Evolutionary conservation across 2,113 vertebrate species (phyloP).

Genomic region (Melierax canorus): DNA sequence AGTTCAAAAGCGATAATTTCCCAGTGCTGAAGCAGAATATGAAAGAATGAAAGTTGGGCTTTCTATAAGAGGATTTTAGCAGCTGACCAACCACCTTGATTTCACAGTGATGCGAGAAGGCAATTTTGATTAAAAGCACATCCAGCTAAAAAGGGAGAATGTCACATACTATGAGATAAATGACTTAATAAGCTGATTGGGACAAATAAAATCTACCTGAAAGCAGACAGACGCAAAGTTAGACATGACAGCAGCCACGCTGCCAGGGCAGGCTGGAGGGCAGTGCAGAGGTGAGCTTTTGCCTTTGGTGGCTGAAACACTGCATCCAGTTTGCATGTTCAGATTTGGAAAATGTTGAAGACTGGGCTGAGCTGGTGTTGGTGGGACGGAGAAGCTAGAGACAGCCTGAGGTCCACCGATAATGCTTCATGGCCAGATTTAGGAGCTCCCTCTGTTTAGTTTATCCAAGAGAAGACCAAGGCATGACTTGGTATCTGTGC

Average conservation of each 20-base stretch:
- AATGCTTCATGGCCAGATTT: neutral
- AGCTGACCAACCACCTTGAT: neutral
- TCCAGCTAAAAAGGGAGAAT: neutral
- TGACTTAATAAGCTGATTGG: neutral
- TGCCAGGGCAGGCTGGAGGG: neutral
- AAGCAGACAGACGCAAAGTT: neutral
- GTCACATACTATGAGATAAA: neutral
- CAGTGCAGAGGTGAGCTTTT: neutral
- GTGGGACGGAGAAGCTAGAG: neutral
- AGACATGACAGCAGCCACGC: fast-evolving
- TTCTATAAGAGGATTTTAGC: conserved; percentile 32
- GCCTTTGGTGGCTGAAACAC: neutral
- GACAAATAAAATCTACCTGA: neutral
- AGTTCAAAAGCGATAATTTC: conserved; percentile 33
- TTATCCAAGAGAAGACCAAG: neutral
- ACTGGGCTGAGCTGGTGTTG: neutral
- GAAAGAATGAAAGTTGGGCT: neutral
- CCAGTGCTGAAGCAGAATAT: neutral
- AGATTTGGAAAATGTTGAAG: neutral
- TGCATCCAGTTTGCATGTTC: neutral
- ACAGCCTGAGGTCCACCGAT: neutral
- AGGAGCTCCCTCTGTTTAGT: neutral
- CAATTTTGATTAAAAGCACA: conserved; percentile 14
- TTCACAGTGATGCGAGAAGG: neutral
- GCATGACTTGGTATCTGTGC: neutral